A percentile compares a stretch with the other conserved stretches of the same genome.
phyloP scores from a whole-genome alignment of 2,888 invertebrate species.

The Subacronicta megacephala region DNA sequence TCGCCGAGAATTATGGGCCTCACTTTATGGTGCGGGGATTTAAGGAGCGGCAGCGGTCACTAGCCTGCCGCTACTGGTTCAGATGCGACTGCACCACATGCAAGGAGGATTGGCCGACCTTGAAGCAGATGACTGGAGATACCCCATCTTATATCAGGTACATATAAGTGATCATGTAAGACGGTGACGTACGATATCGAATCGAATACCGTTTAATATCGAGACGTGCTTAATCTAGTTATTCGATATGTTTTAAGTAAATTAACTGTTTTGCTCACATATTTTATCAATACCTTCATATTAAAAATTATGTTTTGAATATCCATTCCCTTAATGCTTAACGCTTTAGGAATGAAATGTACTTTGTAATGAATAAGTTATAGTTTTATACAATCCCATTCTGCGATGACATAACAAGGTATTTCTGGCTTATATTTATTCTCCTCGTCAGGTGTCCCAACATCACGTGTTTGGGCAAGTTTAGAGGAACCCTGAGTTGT shows the following conservation, averaged over 20 bases:
- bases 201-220: too few species aligned
- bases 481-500: slow-evolving; percentile 63
- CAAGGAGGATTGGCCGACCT: slow-evolving; percentile 92
- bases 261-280: too few species aligned
- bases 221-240: too few species aligned
- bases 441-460: slow-evolving; percentile 72
- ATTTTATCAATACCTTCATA: too few species aligned
- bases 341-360: too few species aligned
- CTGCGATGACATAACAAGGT: too few species aligned
- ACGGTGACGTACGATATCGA: too few species aligned
- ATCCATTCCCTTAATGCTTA: too few species aligned
- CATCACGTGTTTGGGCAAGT: slow-evolving; percentile 71
- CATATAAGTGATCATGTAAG: not conserved
- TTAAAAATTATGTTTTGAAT: too few species aligned
- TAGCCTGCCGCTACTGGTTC: slow-evolving; percentile 94
- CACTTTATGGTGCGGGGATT: slow-evolving; percentile 90
- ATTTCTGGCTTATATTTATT: not conserved
- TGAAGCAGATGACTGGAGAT: slow-evolving; percentile 90
- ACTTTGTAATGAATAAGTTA: too few species aligned
- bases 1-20: slow-evolving; percentile 96
- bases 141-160: slow-evolving; percentile 81
- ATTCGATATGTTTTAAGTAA: too few species aligned
- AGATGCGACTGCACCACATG: slow-evolving; percentile 93
- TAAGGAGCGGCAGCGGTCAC: slow-evolving; percentile 89
- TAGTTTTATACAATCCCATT: too few species aligned